Percentiles rank a stretch among this genome's conserved stretches.
These are phyloP conservation scores for Echinarachnius parma DNA, from an alignment of 53 echinoderm and acorn worm genomes.

Conservation along the genomic window DNA sequence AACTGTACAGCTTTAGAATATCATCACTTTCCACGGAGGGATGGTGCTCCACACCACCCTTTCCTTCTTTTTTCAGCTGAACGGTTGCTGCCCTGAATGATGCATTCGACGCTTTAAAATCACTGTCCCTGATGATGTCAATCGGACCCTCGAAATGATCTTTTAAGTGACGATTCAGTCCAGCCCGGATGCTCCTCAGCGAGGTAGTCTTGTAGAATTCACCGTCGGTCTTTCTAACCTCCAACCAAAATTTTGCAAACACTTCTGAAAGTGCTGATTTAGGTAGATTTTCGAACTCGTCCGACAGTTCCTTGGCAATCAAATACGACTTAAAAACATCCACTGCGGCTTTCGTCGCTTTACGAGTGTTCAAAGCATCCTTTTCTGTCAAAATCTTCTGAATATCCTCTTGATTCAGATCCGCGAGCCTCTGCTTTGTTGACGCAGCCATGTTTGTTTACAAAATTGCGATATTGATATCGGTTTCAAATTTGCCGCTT, in stretches of 20 bases:
- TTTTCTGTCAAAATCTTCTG: not conserved
- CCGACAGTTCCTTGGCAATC: not conserved
- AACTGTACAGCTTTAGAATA: conserved; percentile 12
- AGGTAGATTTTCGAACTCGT: conserved; percentile 5
- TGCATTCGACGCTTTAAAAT: conserved; percentile 13
- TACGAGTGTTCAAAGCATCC: conserved; percentile 16
- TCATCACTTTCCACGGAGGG: conserved; percentile 18
- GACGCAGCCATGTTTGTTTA: too few relatives aligned
- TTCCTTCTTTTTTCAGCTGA: conserved; percentile 27
- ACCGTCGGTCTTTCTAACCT: conserved; percentile 29
- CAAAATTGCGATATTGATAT: too few relatives aligned
- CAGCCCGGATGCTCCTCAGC: not conserved
- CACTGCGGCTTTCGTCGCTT: not conserved
- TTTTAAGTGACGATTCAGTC: conserved; percentile 43
- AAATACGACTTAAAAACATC: not conserved
- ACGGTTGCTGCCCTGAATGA: conserved; percentile 26
- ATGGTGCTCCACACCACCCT: conserved; percentile 33
- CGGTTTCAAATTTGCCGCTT: too few relatives aligned
- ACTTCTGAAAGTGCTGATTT: not conserved
- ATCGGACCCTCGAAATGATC: not conserved
- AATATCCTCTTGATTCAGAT: not conserved
- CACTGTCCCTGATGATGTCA: conserved; percentile 31
- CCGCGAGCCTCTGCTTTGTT: too few relatives aligned
- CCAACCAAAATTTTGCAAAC: conserved; percentile 32
- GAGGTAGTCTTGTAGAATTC: conserved; percentile 29